phyloP scores from a whole-genome alignment of 2,797 vertebrate genomes.

The Periparus ater region DNA sequence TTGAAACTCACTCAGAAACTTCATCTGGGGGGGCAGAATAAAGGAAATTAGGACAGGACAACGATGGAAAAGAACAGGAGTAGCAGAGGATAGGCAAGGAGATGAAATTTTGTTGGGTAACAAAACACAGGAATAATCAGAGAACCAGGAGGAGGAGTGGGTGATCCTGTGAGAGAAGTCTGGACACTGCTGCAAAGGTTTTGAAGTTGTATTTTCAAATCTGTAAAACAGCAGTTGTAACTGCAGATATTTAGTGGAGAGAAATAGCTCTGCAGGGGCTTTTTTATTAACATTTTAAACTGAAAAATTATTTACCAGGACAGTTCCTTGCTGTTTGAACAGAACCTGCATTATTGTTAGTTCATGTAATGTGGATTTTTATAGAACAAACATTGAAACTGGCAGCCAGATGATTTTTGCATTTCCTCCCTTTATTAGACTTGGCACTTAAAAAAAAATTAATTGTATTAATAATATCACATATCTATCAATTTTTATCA shows the following conservation, averaged over 20 bases:
- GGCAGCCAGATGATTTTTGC: accelerated
- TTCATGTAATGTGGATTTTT: background rate
- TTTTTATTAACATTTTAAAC: background rate
- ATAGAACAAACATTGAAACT: background rate
- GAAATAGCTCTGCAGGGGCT: background rate
- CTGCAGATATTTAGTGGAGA: background rate
- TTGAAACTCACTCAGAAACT: background rate
- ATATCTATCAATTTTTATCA: background rate
- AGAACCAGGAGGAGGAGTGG: background rate
- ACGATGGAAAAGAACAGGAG: background rate
- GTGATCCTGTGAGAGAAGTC: background rate
- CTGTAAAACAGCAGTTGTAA: background rate
- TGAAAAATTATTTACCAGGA: background rate
- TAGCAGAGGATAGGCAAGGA: background rate
- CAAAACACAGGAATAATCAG: background rate
- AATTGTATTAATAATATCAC: background rate
- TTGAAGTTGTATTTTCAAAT: background rate
- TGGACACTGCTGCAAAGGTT: background rate
- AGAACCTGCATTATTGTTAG: background rate
- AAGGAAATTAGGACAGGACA: background rate
- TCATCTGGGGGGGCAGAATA: background rate
- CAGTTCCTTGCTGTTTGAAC: background rate
- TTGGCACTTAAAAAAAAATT: background rate
- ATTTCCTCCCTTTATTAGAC: background rate
- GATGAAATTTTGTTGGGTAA: background rate